Evolutionary conservation across 1,140 invertebrate species (phyloP).

Genomic region (Polypedilum vanderplanki): DNA sequence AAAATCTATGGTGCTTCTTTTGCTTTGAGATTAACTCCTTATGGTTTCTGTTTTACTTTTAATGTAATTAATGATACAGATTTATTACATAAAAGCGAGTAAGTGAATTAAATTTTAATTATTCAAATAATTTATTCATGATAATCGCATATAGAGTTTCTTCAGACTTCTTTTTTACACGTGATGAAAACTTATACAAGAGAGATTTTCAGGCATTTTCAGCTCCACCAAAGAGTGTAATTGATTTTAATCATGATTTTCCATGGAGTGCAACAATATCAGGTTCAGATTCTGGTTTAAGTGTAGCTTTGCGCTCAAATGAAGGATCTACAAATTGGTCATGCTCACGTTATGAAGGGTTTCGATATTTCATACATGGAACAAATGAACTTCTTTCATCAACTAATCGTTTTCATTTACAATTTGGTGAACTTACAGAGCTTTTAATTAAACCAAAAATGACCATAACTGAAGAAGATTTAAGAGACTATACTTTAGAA

Average conservation of each 20-base stretch:
- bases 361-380: not conserved
- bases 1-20: not conserved
- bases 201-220: not conserved
- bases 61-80: not conserved
- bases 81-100: not conserved
- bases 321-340: not conserved
- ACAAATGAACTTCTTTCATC: conserved; percentile 6
- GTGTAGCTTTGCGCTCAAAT: not conserved
- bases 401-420: conserved; percentile 6
- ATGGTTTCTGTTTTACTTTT: conserved; percentile 7
- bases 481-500: not conserved
- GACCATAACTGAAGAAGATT: conserved; percentile 16
- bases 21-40: not conserved
- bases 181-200: not conserved
- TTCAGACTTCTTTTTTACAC: not conserved
- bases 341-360: not conserved
- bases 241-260: not conserved
- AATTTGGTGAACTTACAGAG: conserved; percentile 11
- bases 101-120: not conserved
- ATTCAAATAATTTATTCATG: not conserved
- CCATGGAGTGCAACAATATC: not conserved
- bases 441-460: not conserved
- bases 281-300: not conserved
- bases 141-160: not conserved
- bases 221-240: not conserved